Evolutionary conservation across 2,797 vertebrate species (phyloP), one percentile per base, ranked within the genome.

Genomic region (Danio choprae): DNA sequence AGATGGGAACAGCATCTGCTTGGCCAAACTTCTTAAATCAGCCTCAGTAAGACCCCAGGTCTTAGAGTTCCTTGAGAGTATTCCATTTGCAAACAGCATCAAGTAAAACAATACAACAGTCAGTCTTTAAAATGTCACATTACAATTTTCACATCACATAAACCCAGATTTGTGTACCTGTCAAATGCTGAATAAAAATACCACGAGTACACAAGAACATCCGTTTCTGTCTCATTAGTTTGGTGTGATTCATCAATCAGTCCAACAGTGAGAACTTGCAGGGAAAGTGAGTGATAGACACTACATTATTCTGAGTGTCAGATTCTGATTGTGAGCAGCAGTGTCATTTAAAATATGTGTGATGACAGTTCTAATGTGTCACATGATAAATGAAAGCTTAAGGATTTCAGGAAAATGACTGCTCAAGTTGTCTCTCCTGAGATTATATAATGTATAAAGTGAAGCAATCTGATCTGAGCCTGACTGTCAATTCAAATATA

Each of bases 251-350:
- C 76, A 81, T 85, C 79, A 69, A n/a, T 59, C 74, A 76, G 29
- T 12, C 55, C 48, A 77, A 29, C 51, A 68, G 59, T 48, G 29
- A 55, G 65, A 68, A 71, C 65, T 53, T 58, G 62, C 67, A n/a
- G 72, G 71, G 74, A 50, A 83, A 77, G 51, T 46, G 43, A 79
- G 18, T 44, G 76, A 65, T 69, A 68, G 81, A 81, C 68, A 63
- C 67, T 60, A 75, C 58, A 83, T 85, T 85, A 82, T 79, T 86
- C 77, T 56, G 74, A 71, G 68, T 82, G 85, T 83, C 85, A 83
- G 60, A 77, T 67, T 76, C 69, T 80, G 67, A 80, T 79, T 67
- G 79, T 76, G 75, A 81, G 77, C 67, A 36, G 68, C 51, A 46
- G 22, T 48, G 63, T 20, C 55, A 67, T 73, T 81, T 73, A 77